Percentiles rank a stretch among this genome's conserved stretches.
phyloP scores from a whole-genome alignment of 2,888 invertebrate species.

The Cancer borealis region DNA sequence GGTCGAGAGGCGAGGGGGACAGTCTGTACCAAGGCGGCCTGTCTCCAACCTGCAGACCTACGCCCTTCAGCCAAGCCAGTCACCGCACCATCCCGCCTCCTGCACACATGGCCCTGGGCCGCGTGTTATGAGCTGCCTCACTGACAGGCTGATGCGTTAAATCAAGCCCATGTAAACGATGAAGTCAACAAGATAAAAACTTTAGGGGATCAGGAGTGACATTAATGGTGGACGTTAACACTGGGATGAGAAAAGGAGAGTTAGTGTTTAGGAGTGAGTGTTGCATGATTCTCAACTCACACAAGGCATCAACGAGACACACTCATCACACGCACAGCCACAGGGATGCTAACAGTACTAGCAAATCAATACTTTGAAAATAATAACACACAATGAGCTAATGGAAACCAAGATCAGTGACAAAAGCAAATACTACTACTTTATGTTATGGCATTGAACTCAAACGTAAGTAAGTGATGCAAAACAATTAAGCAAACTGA shows the following conservation, averaged over 20 bases:
- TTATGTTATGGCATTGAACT: neutral
- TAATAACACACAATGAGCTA: neutral
- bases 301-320: neutral
- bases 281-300: neutral
- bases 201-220: neutral
- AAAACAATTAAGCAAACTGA: neutral
- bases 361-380: neutral
- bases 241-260: neutral
- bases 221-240: neutral
- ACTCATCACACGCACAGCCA: neutral
- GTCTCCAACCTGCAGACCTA: neutral
- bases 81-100: neutral
- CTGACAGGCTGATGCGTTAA: constrained; percentile 9
- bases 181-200: neutral
- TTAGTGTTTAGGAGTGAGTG: neutral
- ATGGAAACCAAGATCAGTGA: neutral
- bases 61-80: neutral
- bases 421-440: neutral
- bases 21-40: constrained; percentile 2
- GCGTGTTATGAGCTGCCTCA: constrained; percentile 18
- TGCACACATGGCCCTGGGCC: neutral
- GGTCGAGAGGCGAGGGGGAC: neutral
- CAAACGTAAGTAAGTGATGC: neutral
- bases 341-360: neutral
- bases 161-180: neutral